Conservation (phyloP, 2,113 vertebrate genomes). For the Maylandia zebra region DNA sequence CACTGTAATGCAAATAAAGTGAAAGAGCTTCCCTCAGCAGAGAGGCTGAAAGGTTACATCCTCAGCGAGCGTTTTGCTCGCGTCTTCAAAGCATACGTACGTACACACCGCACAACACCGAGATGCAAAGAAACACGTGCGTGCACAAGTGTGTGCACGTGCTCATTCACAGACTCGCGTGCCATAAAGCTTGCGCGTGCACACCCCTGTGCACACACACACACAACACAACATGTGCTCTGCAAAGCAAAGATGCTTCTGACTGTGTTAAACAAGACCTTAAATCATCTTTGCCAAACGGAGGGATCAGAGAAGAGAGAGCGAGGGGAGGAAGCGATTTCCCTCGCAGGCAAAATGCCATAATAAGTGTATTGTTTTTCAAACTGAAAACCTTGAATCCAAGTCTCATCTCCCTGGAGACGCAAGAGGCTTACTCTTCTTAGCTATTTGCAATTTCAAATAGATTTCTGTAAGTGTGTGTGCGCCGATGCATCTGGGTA, state of each 20-base stretch:
- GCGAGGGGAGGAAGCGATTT: background rate
- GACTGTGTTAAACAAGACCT: constrained; percentile 35
- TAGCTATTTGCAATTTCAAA: constrained; percentile 50
- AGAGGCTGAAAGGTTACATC: background rate
- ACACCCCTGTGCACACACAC: background rate
- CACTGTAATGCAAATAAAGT: constrained; percentile 18
- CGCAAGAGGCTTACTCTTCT: background rate
- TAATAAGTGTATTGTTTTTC: constrained; percentile 47
- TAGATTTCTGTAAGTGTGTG: constrained; percentile 1
- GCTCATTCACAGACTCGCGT: background rate
- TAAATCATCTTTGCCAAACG: constrained; percentile 38
- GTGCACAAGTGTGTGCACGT: background rate
- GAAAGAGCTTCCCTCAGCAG: constrained; percentile 33
- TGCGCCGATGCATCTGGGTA: background rate
- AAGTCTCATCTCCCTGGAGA: constrained; percentile 29
- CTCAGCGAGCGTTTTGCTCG: background rate
- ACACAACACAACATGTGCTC: background rate
- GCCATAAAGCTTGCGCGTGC: background rate
- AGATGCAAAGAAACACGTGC: background rate
- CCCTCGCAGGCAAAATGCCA: constrained; percentile 11
- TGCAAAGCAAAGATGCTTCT: constrained; percentile 3
- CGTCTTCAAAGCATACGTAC: background rate
- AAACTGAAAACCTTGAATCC: constrained; percentile 40
- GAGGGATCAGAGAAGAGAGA: background rate
- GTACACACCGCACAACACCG: background rate